phyloP scores from a whole-genome alignment of 2,888 invertebrate genomes.

The Epinotia brunnichana region DNA sequence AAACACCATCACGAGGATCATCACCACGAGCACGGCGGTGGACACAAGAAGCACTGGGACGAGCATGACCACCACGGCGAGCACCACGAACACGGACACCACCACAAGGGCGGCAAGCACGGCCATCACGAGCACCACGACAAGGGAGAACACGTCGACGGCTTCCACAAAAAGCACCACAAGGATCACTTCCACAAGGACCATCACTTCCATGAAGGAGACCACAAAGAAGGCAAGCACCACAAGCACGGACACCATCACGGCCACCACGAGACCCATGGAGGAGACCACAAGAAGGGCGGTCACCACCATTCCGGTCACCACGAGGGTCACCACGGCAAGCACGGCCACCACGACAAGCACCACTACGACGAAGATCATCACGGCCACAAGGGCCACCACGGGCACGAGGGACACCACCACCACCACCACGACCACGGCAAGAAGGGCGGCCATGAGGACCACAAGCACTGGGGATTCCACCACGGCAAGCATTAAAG shows the following conservation, averaged over 20 bases:
- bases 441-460: constrained; percentile 90
- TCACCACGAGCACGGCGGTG: constrained; percentile 89
- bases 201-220: constrained; percentile 94
- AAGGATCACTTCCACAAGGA: constrained; percentile 95
- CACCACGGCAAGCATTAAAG: constrained; percentile 81
- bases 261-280: constrained; percentile 88
- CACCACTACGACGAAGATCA: constrained; percentile 91
- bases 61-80: constrained; percentile 89
- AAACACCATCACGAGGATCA: constrained; percentile 90
- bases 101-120: constrained; percentile 90
- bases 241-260: constrained; percentile 91
- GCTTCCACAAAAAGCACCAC: constrained; percentile 93
- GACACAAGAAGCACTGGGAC: constrained; percentile 91
- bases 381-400: constrained; percentile 91
- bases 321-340: constrained; percentile 90
- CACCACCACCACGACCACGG: constrained; percentile 89
- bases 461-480: constrained; percentile 89
- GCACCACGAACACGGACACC: constrained; percentile 90
- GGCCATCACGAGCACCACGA: constrained; percentile 93
- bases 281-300: constrained; percentile 91
- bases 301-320: constrained; percentile 90
- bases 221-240: constrained; percentile 92
- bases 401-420: constrained; percentile 89
- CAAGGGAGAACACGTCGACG: constrained; percentile 91
- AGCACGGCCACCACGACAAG: constrained; percentile 91